These are phyloP conservation scores for Tragulus kanchil DNA, from an alignment of 2,113 vertebrate genomes.

Conservation along the genomic window DNA sequence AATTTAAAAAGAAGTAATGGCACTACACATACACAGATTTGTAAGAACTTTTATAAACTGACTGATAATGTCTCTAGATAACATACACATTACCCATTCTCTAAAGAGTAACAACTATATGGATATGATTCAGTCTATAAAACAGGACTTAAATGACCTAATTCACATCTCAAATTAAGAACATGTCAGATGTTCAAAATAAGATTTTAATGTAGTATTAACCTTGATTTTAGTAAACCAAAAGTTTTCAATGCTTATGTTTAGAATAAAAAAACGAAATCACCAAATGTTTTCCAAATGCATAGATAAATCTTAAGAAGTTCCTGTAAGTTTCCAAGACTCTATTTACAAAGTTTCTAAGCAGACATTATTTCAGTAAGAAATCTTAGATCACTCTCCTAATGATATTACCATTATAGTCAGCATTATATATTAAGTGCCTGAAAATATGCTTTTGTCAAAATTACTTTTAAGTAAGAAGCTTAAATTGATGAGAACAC, in stretches of 20 bases:
- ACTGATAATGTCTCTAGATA: not conserved
- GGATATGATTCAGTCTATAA: not conserved
- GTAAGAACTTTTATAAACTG: constrained; percentile 10
- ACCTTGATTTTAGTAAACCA: constrained; percentile 52
- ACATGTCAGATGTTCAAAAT: constrained; percentile 15
- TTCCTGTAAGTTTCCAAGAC: not conserved
- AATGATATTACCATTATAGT: not conserved
- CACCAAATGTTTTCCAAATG: constrained; percentile 9
- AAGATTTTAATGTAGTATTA: constrained; percentile 27
- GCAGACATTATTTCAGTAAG: not conserved
- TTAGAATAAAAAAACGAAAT: constrained; percentile 16
- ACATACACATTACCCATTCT: not conserved
- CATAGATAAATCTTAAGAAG: not conserved
- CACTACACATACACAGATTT: not conserved
- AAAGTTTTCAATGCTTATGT: constrained; percentile 2
- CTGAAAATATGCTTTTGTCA: constrained; percentile 43
- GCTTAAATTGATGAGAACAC: not conserved
- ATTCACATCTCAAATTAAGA: constrained; percentile 58
- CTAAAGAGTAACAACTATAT: not conserved
- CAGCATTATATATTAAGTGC: constrained; percentile 15
- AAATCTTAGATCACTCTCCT: constrained; percentile 8
- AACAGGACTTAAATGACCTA: constrained; percentile 45
- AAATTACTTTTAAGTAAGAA: constrained; percentile 49
- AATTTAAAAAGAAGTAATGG: not conserved
- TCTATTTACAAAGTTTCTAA: constrained; percentile 49